Evolutionary conservation across 37 sponge, comb jelly and placozoan genomes (phyloP), one percentile per base, ranked within the genome.

Genomic region (Axinella damicornis): DNA sequence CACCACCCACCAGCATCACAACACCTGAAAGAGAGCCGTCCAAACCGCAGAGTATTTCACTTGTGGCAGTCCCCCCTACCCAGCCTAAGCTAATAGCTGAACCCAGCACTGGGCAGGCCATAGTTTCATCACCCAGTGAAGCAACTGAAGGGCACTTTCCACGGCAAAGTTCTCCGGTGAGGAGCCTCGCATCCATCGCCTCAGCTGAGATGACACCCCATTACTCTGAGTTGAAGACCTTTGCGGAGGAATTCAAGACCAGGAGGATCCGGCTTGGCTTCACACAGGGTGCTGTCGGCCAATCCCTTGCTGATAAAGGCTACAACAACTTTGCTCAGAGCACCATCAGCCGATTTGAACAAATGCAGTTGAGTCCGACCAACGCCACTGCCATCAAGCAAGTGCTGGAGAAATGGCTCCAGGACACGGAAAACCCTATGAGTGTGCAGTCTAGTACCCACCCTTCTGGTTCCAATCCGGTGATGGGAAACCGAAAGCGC

Each of bases 281-380:
- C 80, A 94, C 94, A 17, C 94, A 94, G 68, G 94, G 94, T 22
- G 86, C 90, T 14, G 94, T 94, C 12, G 94, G 94, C 0, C 83
- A 81, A 38, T 90, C 90, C 24, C 88, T 94, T 34, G 90, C 94
- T 20, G 83, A 90, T 31, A 89, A 77, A 41, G 94, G 94, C 19
- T 94, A 83, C 77, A 90, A 80, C 86, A 94, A 94, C 87, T 94
- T 94, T 79, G 94, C 94, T 13, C 94, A 94, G 73, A 94, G 94
- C 68, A 94, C 94, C 39, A 94, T 94, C 80, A 86, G 87, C 59
- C 90, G 94, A 0, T 94, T 94, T 83, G 94, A 94, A 55, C 94
- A 94, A 69, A 83, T 94, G 84, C 94, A 94, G 65, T 76, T 94
- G 35, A 94, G 94, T 74, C 90, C 94, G 13, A 70, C 89, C 17